Evolutionary conservation across 2,797 vertebrate genomes (phyloP).

Genomic region (Microctenopoma steveboyesi): DNA sequence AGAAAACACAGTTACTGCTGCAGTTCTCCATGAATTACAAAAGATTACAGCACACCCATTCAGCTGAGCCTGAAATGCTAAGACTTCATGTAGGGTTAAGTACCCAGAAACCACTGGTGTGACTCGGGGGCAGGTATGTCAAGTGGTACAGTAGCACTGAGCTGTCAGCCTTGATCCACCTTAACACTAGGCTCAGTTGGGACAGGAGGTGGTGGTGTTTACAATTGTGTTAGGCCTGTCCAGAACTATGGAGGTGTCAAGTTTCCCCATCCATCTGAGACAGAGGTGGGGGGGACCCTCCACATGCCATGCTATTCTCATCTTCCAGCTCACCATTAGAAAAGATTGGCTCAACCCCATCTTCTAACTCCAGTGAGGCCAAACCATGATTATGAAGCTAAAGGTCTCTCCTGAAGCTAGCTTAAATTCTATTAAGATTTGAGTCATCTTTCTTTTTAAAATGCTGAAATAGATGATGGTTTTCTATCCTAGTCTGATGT

Average conservation of each 20-base stretch:
- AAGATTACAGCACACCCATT: constrained; percentile 51
- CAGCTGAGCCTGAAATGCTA: constrained; percentile 26
- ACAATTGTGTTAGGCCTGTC: constrained; percentile 20
- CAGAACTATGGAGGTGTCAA: constrained; percentile 46
- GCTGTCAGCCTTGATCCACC: constrained; percentile 40
- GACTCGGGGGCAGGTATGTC: constrained; percentile 56
- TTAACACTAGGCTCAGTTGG: constrained; percentile 47
- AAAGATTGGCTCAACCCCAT: constrained; percentile 27
- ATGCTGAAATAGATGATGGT: neutral
- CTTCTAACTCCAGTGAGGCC: constrained; percentile 6
- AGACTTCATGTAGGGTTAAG: constrained; percentile 50
- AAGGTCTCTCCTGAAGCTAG: neutral
- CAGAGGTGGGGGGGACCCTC: constrained; percentile 38
- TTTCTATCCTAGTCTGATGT: neutral
- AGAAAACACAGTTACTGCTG: constrained; percentile 71
- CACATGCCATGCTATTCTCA: constrained; percentile 73
- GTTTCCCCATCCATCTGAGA: constrained; percentile 47
- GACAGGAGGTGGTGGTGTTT: constrained; percentile 36
- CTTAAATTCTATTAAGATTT: neutral
- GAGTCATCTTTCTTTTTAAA: neutral
- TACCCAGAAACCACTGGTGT: constrained; percentile 66
- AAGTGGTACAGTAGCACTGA: constrained; percentile 31
- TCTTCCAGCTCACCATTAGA: constrained; percentile 35
- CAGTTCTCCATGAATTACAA: constrained; percentile 49
- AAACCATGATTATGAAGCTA: constrained; percentile 1